These are phyloP conservation scores for Dryas iulia DNA, from an alignment of 1,140 invertebrate species.

Conservation along the genomic window DNA sequence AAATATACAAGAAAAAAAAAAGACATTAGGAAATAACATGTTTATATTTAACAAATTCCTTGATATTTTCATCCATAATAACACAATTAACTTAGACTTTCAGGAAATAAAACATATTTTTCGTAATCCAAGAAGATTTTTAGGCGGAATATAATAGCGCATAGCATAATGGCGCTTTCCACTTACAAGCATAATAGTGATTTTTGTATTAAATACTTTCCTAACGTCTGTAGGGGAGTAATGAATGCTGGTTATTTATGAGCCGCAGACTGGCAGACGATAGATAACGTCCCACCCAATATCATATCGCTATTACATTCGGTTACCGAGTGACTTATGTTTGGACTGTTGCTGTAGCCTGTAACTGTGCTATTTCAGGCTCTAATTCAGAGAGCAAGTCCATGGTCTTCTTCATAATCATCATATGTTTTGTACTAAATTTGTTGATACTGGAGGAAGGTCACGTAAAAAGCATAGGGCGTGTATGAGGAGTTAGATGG, in stretches of 20 bases:
- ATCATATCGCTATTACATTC: constrained; percentile 70
- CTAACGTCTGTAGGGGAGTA: constrained; percentile 57
- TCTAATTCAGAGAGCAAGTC: constrained; percentile 7
- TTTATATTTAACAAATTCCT: background rate
- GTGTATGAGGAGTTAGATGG: too few species aligned
- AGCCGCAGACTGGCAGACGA: constrained; percentile 60
- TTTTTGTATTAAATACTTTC: constrained; percentile 65
- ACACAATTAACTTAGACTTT: background rate
- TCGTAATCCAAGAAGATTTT: background rate
- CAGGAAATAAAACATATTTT: background rate
- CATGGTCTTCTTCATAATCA: background rate
- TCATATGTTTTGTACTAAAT: background rate
- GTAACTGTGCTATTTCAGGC: constrained; percentile 22
- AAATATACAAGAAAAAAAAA: too few species aligned
- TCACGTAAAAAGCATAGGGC: too few species aligned
- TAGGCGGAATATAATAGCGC: background rate
- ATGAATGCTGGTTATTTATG: constrained; percentile 72
- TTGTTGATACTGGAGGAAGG: too few species aligned
- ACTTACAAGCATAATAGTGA: constrained; percentile 47
- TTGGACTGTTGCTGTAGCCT: constrained; percentile 15
- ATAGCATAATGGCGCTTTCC: constrained; percentile 41
- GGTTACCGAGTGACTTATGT: constrained; percentile 61
- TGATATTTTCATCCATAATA: background rate
- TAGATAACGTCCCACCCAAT: constrained; percentile 68
- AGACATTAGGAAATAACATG: too few species aligned